Percentiles rank a stretch among this genome's conserved stretches.
phyloP scores from a whole-genome alignment of 2,113 vertebrate genomes.

The Pachycephala philippinensis region DNA sequence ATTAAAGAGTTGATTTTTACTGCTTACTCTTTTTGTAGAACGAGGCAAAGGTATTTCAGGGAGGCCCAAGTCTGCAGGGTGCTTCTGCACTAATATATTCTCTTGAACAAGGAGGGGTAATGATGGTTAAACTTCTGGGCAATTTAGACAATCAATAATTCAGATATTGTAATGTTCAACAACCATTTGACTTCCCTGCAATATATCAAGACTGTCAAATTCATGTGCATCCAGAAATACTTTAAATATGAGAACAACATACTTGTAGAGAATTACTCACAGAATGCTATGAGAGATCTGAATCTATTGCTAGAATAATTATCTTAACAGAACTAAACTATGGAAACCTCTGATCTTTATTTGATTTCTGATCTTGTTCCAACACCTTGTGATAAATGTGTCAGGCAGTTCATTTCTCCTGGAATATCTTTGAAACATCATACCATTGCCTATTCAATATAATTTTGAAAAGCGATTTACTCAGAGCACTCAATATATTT shows the following conservation, averaged over 20 bases:
- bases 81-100: background rate
- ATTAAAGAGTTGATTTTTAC: background rate
- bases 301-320: background rate
- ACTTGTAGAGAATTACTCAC: background rate
- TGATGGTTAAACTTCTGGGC: background rate
- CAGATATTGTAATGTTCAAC: background rate
- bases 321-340: background rate
- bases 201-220: background rate
- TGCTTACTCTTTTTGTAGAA: background rate
- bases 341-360: constrained; percentile 1
- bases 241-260: background rate
- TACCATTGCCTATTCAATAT: background rate
- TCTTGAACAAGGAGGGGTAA: background rate
- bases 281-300: background rate
- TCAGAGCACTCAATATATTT: constrained; percentile 1
- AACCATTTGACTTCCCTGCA: background rate
- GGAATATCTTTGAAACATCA: background rate
- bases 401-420: background rate
- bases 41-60: background rate
- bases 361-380: constrained; percentile 12
- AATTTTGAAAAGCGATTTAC: background rate
- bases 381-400: background rate
- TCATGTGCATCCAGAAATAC: background rate
- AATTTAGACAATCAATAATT: background rate
- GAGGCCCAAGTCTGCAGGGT: background rate